Percentiles rank a stretch among this genome's conserved stretches.
phyloP scores from a whole-genome alignment of 2,888 invertebrate species.

The Tetragonisca angustula region DNA sequence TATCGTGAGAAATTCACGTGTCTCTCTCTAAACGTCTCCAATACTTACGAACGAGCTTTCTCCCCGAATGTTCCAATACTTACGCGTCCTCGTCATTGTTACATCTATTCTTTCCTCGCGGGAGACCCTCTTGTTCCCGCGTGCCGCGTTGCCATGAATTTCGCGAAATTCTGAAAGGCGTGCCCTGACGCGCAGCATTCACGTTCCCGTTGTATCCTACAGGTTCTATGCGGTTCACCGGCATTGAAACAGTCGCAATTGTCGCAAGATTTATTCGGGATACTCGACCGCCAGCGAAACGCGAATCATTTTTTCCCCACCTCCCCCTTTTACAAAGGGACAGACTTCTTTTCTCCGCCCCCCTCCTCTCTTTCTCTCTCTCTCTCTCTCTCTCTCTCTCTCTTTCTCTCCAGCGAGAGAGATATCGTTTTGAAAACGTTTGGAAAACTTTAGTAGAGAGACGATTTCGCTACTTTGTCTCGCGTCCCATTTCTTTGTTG shows the following conservation, averaged over 20 bases:
- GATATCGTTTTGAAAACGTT: neutral
- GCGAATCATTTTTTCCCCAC: neutral
- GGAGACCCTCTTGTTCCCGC: no score
- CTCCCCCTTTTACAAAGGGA: neutral
- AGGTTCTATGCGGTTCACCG: slow-evolving; percentile 1
- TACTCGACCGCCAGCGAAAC: neutral
- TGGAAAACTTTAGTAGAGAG: neutral
- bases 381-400: no score
- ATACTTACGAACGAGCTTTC: neutral
- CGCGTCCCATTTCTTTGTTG: neutral
- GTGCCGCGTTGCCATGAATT: neutral
- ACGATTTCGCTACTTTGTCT: neutral
- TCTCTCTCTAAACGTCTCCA: neutral
- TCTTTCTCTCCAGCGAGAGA: neutral
- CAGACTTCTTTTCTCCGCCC: neutral
- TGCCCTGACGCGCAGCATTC: slow-evolving; percentile 12
- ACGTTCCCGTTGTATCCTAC: neutral
- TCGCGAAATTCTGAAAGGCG: slow-evolving; percentile 6
- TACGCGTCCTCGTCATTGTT: neutral
- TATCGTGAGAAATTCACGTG: no score
- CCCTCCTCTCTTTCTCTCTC: no score
- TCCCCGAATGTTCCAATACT: neutral
- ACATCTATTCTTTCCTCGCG: neutral
- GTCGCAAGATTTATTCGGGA: slow-evolving; percentile 20
- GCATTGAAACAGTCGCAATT: slow-evolving; percentile 14